Conservation (phyloP, 1,140 invertebrate species). For the Drosophila elegans region DNA sequence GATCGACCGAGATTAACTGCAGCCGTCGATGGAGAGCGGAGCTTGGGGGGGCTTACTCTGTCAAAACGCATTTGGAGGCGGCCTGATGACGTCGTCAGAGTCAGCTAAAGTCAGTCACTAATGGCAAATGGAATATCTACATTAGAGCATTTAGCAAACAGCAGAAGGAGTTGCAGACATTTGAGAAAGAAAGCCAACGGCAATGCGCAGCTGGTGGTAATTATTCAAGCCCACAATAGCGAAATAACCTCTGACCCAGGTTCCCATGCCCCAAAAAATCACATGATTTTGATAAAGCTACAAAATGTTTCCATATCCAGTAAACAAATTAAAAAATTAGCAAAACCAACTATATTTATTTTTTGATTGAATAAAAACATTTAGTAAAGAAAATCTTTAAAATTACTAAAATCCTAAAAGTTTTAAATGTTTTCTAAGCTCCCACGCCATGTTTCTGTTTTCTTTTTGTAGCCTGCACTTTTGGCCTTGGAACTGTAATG, state of each 20-base stretch:
- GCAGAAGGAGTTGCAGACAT: slow-evolving; percentile 26
- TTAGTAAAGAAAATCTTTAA: too few relatives aligned
- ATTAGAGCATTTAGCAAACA: slow-evolving; percentile 49
- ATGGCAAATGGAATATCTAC: slow-evolving; percentile 75
- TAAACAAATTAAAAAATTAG: too few relatives aligned
- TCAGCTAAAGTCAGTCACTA: slow-evolving; percentile 32
- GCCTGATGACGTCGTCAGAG: slow-evolving; percentile 69
- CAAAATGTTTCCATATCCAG: too few relatives aligned
- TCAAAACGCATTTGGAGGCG: slow-evolving; percentile 61
- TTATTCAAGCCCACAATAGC: slow-evolving; percentile 72
- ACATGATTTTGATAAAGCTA: too few relatives aligned
- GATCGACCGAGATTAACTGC: slow-evolving; percentile 73
- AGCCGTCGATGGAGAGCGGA: slow-evolving; percentile 35
- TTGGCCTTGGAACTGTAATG: neutral
- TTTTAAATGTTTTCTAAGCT: too few relatives aligned
- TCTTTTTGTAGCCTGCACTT: too few relatives aligned
- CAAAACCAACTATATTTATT: too few relatives aligned
- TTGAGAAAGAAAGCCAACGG: slow-evolving; percentile 65
- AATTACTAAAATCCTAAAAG: too few relatives aligned
- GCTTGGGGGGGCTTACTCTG: slow-evolving; percentile 16
- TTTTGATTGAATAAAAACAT: too few relatives aligned
- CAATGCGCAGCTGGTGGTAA: slow-evolving; percentile 53
- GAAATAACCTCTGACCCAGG: slow-evolving; percentile 53
- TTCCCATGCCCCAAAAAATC: slow-evolving; percentile 51
- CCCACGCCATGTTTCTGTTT: too few relatives aligned